These are phyloP conservation scores for Ctena decussata DNA, from an alignment of 2,888 invertebrate genomes.

Conservation along the genomic window DNA sequence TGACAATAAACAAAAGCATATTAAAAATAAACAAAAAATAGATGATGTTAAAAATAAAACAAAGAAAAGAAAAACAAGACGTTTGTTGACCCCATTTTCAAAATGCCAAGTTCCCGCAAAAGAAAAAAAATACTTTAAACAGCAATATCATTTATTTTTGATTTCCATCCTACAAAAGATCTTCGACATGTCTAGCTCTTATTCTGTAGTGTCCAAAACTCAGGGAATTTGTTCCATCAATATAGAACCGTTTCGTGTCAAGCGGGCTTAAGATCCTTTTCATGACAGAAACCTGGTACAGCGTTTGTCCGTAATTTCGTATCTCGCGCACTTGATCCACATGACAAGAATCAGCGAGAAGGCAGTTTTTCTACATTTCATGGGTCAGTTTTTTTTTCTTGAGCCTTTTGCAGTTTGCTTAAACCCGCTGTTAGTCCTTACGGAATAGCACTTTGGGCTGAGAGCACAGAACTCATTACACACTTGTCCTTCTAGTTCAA, in stretches of 20 bases:
- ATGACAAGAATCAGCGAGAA: background rate
- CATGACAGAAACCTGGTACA: background rate
- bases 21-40: too few species aligned
- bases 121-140: too few species aligned
- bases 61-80: too few species aligned
- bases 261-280: background rate
- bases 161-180: too few species aligned
- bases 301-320: background rate
- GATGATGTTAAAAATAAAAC: too few species aligned
- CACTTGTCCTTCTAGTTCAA: background rate
- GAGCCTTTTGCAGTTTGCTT: background rate
- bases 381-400: background rate
- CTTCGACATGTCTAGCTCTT: background rate
- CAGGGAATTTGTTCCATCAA: background rate
- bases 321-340: background rate
- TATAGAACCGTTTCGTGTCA: background rate
- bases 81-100: too few species aligned
- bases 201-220: conserved; percentile 7
- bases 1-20: too few species aligned
- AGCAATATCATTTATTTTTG: too few species aligned
- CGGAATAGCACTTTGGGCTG: conserved; percentile 8
- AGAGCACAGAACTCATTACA: conserved; percentile 1
- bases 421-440: background rate
- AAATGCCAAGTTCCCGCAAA: too few species aligned
- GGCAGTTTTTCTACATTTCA: conserved; percentile 13